phyloP scores from a whole-genome alignment of 2,113 vertebrate species.

The Leucosticte australis region DNA sequence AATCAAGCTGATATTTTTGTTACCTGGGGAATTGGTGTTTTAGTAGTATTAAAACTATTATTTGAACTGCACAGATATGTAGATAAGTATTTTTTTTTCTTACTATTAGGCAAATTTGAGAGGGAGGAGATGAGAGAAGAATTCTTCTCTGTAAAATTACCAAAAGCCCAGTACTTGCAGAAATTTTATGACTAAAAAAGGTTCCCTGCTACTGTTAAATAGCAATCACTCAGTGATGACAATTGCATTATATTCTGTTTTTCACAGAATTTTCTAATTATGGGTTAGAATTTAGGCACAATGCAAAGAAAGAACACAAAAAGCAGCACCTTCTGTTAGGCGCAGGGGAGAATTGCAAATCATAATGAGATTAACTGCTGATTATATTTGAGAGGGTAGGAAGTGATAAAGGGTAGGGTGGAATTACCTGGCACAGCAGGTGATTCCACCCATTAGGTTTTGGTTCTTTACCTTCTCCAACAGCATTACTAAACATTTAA shows the following conservation, averaged over 20 bases:
- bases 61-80: not conserved
- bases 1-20: not conserved
- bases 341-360: not conserved
- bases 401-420: not conserved
- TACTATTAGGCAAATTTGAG: not conserved
- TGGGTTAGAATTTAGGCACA: not conserved
- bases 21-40: not conserved
- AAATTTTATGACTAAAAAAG: not conserved
- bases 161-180: not conserved
- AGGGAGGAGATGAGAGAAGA: not conserved
- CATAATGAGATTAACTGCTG: not conserved
- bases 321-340: conserved; percentile 14
- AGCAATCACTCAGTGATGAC: not conserved
- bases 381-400: not conserved
- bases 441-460: not conserved
- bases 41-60: not conserved
- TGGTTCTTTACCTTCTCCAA: not conserved
- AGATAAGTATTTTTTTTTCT: not conserved
- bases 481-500: not conserved
- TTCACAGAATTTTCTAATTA: not conserved
- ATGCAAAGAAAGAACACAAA: not conserved
- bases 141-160: not conserved
- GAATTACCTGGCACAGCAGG: not conserved
- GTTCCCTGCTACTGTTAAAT: not conserved
- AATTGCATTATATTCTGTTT: not conserved